phyloP scores from a whole-genome alignment of 2,888 invertebrate species.

The Halictus quadricinctus region DNA sequence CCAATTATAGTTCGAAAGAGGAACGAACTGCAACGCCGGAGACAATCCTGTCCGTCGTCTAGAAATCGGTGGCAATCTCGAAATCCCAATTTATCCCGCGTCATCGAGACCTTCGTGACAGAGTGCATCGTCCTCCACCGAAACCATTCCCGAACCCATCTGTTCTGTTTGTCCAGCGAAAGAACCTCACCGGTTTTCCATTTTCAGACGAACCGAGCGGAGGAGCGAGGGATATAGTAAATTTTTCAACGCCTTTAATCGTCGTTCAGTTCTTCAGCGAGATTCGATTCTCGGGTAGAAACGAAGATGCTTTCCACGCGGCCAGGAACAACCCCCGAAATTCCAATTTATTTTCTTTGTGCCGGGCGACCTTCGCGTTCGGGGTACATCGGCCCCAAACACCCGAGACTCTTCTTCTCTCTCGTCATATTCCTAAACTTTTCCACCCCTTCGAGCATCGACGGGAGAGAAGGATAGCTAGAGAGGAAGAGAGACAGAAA shows the following conservation, averaged over 20 bases:
- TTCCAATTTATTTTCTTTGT: constrained; percentile 53
- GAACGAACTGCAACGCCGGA: constrained; percentile 36
- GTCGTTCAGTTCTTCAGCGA: no score
- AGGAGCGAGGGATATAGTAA: background rate
- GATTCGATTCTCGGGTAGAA: background rate
- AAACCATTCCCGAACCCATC: constrained; percentile 19
- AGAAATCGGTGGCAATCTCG: constrained; percentile 55
- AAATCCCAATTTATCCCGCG: constrained; percentile 59
- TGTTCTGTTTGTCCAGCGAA: background rate
- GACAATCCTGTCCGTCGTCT: constrained; percentile 19
- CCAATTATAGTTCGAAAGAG: constrained; percentile 43
- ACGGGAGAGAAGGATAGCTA: constrained; percentile 10
- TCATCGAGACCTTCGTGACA: constrained; percentile 33
- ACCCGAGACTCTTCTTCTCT: constrained; percentile 4
- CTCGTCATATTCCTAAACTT: constrained; percentile 52
- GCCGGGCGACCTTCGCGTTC: constrained; percentile 53
- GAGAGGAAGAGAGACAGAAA: constrained; percentile 10
- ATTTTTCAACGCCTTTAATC: background rate
- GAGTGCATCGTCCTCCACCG: constrained; percentile 47
- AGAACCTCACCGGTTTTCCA: background rate
- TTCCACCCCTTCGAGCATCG: constrained; percentile 34
- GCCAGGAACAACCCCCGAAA: constrained; percentile 34
- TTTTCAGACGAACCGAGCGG: background rate
- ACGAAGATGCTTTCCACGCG: background rate
- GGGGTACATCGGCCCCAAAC: constrained; percentile 56